These are phyloP conservation scores for Ramphastos sulfuratus DNA, from an alignment of 2,113 vertebrate species.

Conservation along the genomic window DNA sequence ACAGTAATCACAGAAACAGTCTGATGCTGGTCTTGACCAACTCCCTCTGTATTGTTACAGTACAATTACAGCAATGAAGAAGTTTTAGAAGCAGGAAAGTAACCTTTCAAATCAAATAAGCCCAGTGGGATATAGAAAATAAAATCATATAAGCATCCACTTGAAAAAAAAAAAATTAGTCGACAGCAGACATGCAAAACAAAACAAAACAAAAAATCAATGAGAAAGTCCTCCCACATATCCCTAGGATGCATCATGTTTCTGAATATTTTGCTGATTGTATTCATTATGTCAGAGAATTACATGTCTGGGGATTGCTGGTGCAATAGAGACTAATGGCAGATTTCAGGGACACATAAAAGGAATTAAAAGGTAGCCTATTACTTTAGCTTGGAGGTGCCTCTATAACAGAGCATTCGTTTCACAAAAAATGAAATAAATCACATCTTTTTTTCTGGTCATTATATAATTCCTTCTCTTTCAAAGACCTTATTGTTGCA, in stretches of 20 bases:
- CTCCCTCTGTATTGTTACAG: not conserved
- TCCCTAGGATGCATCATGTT: not conserved
- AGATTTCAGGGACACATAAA: not conserved
- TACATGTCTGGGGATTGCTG: not conserved
- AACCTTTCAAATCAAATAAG: not conserved
- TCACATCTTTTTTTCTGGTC: not conserved
- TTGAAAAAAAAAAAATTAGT: not conserved
- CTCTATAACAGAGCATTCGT: not conserved
- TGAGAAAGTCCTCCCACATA: not conserved
- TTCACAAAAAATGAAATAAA: conserved; percentile 1
- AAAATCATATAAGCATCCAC: not conserved
- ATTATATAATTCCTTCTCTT: not conserved
- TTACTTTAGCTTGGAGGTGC: not conserved
- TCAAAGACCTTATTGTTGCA: not conserved
- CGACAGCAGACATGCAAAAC: not conserved
- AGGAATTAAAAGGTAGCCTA: not conserved
- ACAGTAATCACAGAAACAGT: not conserved
- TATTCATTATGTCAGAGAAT: not conserved
- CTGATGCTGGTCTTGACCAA: not conserved
- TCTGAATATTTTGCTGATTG: not conserved
- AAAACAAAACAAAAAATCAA: not conserved
- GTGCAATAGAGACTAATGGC: not conserved
- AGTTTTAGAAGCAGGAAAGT: not conserved
- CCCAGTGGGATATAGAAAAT: not conserved
- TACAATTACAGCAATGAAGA: not conserved